These are phyloP conservation scores for Okapia johnstoni DNA, from an alignment of 2,113 vertebrate species.

Conservation along the genomic window DNA sequence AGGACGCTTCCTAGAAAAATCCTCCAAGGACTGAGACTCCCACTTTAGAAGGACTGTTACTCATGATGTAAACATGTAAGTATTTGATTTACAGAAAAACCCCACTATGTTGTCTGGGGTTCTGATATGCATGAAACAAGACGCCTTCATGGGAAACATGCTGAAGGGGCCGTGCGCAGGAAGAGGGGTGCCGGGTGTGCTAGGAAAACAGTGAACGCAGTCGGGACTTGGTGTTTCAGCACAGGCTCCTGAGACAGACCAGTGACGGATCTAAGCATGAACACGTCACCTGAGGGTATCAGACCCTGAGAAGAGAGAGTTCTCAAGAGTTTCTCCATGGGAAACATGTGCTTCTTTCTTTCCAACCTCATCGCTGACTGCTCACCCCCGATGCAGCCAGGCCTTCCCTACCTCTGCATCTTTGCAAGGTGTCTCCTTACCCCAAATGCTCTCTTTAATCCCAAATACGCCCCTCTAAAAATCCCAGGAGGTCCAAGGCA, in stretches of 20 bases:
- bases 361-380: fast-evolving
- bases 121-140: fast-evolving
- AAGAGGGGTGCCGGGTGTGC: fast-evolving
- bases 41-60: not conserved
- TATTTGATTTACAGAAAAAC: not conserved
- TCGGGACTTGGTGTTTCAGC: fast-evolving
- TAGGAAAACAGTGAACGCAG: too few relatives aligned
- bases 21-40: not conserved
- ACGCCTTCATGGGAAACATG: fast-evolving
- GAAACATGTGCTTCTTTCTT: fast-evolving
- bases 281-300: not conserved
- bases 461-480: not conserved
- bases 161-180: not conserved
- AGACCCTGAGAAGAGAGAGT: not conserved
- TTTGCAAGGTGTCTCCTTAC: not conserved
- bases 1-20: fast-evolving
- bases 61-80: not conserved
- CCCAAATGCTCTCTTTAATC: not conserved
- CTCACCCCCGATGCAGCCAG: too few relatives aligned
- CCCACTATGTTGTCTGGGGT: fast-evolving
- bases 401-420: not conserved
- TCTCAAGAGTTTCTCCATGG: not conserved
- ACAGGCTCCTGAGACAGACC: fast-evolving
- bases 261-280: fast-evolving
- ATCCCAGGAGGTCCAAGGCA: not conserved